phyloP scores from a whole-genome alignment of 2,113 vertebrate genomes.

The Bungarus multicinctus region DNA sequence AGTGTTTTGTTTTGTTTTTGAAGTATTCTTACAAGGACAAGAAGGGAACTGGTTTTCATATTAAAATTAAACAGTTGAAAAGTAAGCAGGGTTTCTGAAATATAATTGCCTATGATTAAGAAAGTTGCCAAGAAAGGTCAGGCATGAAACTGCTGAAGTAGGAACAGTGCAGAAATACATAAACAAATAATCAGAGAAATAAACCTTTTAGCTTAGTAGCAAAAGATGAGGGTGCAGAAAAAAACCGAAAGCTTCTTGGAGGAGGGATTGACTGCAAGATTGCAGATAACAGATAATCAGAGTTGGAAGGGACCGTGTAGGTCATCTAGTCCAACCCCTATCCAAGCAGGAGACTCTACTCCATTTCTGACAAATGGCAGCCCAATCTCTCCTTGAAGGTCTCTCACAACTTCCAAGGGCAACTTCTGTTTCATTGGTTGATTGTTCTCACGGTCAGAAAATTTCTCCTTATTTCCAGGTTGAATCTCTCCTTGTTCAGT shows the following conservation, averaged over 20 bases:
- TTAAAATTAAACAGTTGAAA: conserved; percentile 5
- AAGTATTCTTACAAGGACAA: conserved; percentile 22
- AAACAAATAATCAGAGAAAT: not conserved
- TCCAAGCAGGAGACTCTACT: no score
- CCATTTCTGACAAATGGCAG: no score
- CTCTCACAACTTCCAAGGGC: no score
- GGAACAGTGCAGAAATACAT: not conserved
- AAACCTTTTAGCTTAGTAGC: not conserved
- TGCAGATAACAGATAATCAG: not conserved
- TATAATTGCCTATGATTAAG: not conserved
- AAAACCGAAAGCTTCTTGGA: not conserved
- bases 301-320: no score
- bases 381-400: no score
- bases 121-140: conserved; percentile 7
- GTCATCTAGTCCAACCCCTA: no score
- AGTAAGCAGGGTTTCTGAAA: conserved; percentile 21
- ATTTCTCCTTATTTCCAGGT: no score
- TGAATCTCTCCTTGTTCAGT: no score
- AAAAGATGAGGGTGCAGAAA: not conserved
- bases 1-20: not conserved
- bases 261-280: not conserved
- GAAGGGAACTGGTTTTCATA: not conserved
- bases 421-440: no score
- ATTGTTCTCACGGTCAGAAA: no score
- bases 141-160: conserved; percentile 10